phyloP scores from a whole-genome alignment of 2,888 invertebrate species.

The Diaphora mendica region DNA sequence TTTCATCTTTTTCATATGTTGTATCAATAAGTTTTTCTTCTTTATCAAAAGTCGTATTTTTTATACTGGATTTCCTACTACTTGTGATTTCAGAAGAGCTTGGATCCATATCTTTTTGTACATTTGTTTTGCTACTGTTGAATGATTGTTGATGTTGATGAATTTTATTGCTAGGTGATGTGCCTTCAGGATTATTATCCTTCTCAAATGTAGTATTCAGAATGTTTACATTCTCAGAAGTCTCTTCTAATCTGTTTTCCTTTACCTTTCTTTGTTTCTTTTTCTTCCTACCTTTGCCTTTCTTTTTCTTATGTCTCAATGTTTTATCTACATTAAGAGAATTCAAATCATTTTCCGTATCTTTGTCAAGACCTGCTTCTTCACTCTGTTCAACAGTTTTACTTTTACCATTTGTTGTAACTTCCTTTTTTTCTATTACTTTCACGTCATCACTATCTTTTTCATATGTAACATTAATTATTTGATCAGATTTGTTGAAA shows the following conservation, averaged over 20 bases:
- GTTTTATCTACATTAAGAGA: conserved; percentile 8
- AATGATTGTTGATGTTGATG: no score
- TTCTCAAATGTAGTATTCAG: conserved; percentile 37
- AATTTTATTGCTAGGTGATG: neutral
- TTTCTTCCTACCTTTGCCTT: conserved; percentile 19
- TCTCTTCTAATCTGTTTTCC: neutral
- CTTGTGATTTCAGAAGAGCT: neutral
- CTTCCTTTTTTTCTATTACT: neutral
- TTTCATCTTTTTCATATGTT: conserved; percentile 14
- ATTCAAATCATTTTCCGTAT: conserved; percentile 17
- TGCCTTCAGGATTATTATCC: conserved; percentile 4
- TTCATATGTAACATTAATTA: conserved; percentile 40
- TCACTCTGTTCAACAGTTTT: neutral
- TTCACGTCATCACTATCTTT: conserved; percentile 14
- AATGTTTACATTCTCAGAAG: conserved; percentile 6
- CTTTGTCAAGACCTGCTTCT: neutral
- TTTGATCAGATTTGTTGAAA: conserved; percentile 33
- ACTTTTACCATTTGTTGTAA: neutral
- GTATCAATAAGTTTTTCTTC: conserved; percentile 1
- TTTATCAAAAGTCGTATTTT: conserved; percentile 28
- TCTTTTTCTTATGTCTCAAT: conserved; percentile 18
- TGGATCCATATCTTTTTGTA: neutral
- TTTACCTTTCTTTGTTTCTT: conserved; percentile 13
- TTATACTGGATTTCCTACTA: conserved; percentile 13
- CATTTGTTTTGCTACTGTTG: conserved; percentile 1